These are phyloP conservation scores for Chaenodraco wilsoni DNA, from an alignment of 2,797 vertebrate species.

Conservation along the genomic window DNA sequence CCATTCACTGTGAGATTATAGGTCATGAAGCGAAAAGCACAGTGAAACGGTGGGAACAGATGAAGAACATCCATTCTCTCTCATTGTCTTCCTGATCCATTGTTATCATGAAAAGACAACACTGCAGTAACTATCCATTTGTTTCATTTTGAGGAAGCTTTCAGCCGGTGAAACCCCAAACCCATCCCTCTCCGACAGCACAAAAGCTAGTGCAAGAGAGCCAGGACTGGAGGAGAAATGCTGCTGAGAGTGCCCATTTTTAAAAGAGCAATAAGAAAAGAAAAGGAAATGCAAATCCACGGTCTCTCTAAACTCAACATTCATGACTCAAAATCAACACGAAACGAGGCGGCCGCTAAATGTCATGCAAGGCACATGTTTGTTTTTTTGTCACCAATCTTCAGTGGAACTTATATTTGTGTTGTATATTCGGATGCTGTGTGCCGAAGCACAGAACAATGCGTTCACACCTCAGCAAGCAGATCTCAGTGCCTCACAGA, in stretches of 20 bases:
- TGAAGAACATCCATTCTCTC: not conserved
- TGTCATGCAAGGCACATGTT: constrained; percentile 37
- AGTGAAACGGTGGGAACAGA: not conserved
- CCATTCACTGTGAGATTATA: constrained; percentile 6
- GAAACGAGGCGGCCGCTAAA: constrained; percentile 30
- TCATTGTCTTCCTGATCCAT: not conserved
- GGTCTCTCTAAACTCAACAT: constrained; percentile 1
- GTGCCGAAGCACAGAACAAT: not conserved
- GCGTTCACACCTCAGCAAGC: constrained; percentile 17
- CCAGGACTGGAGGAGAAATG: not conserved
- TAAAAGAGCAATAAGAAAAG: not conserved
- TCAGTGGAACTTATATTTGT: constrained; percentile 18
- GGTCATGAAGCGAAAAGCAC: not conserved
- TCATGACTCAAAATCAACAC: constrained; percentile 14
- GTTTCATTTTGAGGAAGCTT: constrained; percentile 7
- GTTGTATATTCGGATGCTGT: constrained; percentile 12
- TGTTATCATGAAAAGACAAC: not conserved
- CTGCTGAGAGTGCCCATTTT: not conserved
- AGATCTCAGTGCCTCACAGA: not conserved
- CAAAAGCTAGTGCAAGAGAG: not conserved
- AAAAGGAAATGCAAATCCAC: constrained; percentile 12
- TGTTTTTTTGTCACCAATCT: constrained; percentile 20
- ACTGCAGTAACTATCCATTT: not conserved
- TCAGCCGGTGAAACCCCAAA: not conserved
- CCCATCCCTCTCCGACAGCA: not conserved